These are phyloP conservation scores for Pipistrellus nathusii DNA, from an alignment of 2,797 vertebrate genomes.

Conservation along the genomic window DNA sequence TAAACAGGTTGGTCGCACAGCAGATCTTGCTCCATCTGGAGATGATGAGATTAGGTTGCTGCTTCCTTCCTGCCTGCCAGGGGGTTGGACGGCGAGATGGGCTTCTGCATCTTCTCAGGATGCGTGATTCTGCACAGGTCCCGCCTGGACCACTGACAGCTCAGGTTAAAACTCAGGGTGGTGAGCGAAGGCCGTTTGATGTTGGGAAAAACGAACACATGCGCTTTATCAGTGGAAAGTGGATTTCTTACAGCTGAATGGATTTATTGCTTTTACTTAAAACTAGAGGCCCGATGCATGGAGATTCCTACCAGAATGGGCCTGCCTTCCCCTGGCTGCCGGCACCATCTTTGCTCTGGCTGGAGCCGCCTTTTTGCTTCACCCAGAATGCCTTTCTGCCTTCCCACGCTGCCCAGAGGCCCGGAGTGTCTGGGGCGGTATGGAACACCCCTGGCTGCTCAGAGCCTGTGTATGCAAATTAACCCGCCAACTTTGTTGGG, in stretches of 20 bases:
- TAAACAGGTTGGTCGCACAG: conserved; percentile 63
- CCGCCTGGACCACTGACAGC: neutral
- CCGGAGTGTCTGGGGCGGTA: too few relatives aligned
- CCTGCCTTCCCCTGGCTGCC: too few relatives aligned
- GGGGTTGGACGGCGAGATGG: conserved; percentile 8
- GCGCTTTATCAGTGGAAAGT: neutral
- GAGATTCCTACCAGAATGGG: too few relatives aligned
- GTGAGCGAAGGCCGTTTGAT: neutral
- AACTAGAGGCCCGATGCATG: neutral
- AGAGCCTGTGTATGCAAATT: too few relatives aligned
- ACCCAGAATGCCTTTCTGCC: too few relatives aligned
- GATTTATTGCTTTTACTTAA: neutral
- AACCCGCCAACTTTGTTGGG: too few relatives aligned
- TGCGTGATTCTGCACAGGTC: neutral
- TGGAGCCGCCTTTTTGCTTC: too few relatives aligned
- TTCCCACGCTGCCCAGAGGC: too few relatives aligned
- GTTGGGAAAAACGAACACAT: neutral
- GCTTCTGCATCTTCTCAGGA: conserved; percentile 51
- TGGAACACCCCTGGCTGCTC: too few relatives aligned
- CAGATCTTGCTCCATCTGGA: conserved; percentile 58
- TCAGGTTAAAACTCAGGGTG: conserved; percentile 12
- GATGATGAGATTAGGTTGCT: conserved; percentile 69
- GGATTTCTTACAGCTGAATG: neutral
- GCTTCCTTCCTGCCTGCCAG: conserved; percentile 73
- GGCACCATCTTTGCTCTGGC: too few relatives aligned